Evolutionary conservation across 2,888 invertebrate species (phyloP), one percentile per base, ranked within the genome.

Genomic region (Timema podura): DNA sequence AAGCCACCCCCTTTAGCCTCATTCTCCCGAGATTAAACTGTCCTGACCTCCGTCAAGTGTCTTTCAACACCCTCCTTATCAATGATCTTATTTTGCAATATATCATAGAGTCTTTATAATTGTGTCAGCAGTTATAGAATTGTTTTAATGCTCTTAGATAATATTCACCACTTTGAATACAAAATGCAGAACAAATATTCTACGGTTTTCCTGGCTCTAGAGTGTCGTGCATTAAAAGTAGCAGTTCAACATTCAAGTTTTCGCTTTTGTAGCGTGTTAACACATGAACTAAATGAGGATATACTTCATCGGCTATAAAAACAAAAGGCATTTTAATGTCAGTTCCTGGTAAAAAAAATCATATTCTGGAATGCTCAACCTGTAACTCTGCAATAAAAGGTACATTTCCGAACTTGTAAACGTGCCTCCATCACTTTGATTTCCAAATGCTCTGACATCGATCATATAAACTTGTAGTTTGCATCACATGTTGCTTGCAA

Each of bases 401-500:
- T 71, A 74, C 68, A 78, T 59, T 44, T 69, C 51, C 49, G 75
- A 76, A 16, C 73, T 68, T 61, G 73, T 66, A 68, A 77, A 75
- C 54, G 75, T 76, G 68, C 76, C 76, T 15, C 76, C 75, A 69
- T 77, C 76, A 65, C 76, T 76, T 69, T 76, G 76, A 73, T 75
- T 77, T 11, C 76, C 76, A 65, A 75, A 77, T 8, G 73, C 76
- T 66, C 76, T 75, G 46, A 76, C 75, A 16, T 72, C 71, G 68
- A 73, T 30, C 49, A 64, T 48, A 68, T 70, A 61, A 73, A 70
- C 49, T 66, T 71, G 61, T 72, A 72, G 48, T 69, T 68, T 11
- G 67, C 66, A 66, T 72, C 71, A 1, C 48, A 67, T 57, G 70
- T 46, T 44, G 66, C 73, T 68, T 73, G 70, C 8, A 72, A 13